Percentiles rank a stretch among this genome's conserved stretches.
phyloP scores from a whole-genome alignment of 2,888 invertebrate genomes.

The Portevinia maculata region DNA sequence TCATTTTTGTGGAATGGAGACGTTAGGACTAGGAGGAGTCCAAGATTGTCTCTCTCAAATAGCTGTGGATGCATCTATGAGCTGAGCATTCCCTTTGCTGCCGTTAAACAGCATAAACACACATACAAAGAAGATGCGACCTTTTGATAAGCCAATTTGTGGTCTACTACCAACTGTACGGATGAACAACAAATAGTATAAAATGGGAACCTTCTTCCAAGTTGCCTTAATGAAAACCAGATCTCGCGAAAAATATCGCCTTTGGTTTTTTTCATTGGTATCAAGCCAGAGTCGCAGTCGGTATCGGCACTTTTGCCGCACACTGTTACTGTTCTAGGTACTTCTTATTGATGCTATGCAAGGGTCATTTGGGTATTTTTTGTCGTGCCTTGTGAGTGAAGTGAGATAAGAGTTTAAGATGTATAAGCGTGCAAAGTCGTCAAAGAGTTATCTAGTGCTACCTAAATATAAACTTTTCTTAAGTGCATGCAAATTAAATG shows the following conservation, averaged over 20 bases:
- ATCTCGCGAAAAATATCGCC: conserved; percentile 57
- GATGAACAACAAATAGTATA: conserved; percentile 32
- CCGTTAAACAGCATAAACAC: neutral
- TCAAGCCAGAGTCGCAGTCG: conserved; percentile 7
- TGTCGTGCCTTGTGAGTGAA: conserved; percentile 26
- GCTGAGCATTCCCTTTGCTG: conserved; percentile 47
- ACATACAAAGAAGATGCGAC: conserved; percentile 46
- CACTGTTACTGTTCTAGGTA: too few relatives aligned
- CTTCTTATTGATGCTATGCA: conserved; percentile 23
- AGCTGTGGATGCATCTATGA: conserved; percentile 15
- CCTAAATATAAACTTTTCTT: conserved; percentile 44
- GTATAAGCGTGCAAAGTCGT: conserved; percentile 12
- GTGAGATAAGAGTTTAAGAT: conserved; percentile 7
- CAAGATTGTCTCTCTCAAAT: conserved; percentile 33
- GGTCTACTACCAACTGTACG: too few relatives aligned
- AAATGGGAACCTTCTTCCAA: conserved; percentile 45
- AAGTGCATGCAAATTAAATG: conserved; percentile 58
- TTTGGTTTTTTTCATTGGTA: conserved; percentile 27
- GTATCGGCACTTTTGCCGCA: conserved; percentile 2
- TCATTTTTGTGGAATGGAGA: conserved; percentile 61
- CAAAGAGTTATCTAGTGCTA: conserved; percentile 56
- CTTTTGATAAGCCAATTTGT: conserved; percentile 67
- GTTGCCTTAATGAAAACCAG: conserved; percentile 56
- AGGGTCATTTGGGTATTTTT: conserved; percentile 35
- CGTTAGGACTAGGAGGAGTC: conserved; percentile 58